These are phyloP conservation scores for Haliaeetus leucogaster DNA, from an alignment of 2,113 vertebrate genomes.

Conservation along the genomic window DNA sequence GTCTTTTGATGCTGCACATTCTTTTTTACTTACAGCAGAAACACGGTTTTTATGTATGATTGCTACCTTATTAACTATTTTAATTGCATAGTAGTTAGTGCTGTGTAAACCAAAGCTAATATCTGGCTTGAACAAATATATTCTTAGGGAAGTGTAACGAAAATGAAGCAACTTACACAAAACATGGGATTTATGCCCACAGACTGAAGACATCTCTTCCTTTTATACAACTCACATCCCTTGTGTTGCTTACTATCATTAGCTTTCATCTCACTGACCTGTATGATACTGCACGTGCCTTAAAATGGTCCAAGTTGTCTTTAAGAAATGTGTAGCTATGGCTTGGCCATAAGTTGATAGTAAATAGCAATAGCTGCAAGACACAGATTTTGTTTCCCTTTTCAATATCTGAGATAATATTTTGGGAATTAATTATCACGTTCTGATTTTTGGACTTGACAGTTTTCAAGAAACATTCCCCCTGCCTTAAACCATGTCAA, in stretches of 20 bases:
- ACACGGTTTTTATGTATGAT: background rate
- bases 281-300: background rate
- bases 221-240: background rate
- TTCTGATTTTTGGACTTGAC: background rate
- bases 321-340: background rate
- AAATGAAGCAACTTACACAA: background rate
- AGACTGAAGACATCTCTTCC: background rate
- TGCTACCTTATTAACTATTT: background rate
- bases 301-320: background rate
- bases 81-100: background rate
- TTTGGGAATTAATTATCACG: background rate
- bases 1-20: background rate
- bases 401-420: background rate
- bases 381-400: background rate
- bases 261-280: background rate
- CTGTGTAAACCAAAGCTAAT: background rate
- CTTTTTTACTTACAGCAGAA: background rate
- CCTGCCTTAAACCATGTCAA: rapidly evolving
- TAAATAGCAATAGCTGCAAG: background rate
- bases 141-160: background rate
- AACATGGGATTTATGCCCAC: rapidly evolving
- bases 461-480: background rate
- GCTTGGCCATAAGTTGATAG: background rate
- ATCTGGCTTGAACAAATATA: background rate
- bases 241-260: rapidly evolving